phyloP scores from a whole-genome alignment of 2,113 vertebrate genomes.

The Sporophila hypoxantha region DNA sequence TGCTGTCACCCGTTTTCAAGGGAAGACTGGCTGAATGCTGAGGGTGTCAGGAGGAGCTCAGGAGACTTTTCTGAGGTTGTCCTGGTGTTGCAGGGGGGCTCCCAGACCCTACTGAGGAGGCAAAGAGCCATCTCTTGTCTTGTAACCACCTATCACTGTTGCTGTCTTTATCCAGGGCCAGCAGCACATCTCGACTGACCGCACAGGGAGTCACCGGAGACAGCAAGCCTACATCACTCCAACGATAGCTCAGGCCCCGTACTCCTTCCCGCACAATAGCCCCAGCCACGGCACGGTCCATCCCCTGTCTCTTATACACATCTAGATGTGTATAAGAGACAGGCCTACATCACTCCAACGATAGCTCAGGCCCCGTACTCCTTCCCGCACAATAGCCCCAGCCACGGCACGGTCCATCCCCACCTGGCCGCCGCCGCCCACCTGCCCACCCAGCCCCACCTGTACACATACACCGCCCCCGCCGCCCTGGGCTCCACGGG shows the following conservation, averaged over 20 bases:
- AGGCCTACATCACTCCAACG: conserved; percentile 95
- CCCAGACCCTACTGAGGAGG: not conserved
- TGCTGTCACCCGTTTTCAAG: not conserved
- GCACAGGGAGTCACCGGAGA: conserved; percentile 83
- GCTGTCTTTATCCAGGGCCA: conserved; percentile 78
- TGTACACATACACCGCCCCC: conserved; percentile 90
- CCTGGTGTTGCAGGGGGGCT: not conserved
- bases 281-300: conserved; percentile 86
- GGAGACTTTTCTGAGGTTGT: not conserved
- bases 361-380: conserved; percentile 92
- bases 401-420: conserved; percentile 87
- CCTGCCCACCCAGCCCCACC: conserved; percentile 89
- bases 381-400: conserved; percentile 92
- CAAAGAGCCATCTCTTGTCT: not conserved
- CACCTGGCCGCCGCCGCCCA: conserved; percentile 87
- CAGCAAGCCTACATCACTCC: conserved; percentile 97
- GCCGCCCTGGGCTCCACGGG: conserved; percentile 89
- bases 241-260: conserved; percentile 91
- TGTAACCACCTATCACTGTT: conserved; percentile 7
- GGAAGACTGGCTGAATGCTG: not conserved
- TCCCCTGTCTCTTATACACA: no score
- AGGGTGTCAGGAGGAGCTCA: not conserved
- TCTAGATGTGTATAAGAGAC: no score
- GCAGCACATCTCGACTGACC: conserved; percentile 88
- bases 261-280: conserved; percentile 92